Evolutionary conservation across 1,140 invertebrate genomes (phyloP).

Genomic region (Pomacea maculata): DNA sequence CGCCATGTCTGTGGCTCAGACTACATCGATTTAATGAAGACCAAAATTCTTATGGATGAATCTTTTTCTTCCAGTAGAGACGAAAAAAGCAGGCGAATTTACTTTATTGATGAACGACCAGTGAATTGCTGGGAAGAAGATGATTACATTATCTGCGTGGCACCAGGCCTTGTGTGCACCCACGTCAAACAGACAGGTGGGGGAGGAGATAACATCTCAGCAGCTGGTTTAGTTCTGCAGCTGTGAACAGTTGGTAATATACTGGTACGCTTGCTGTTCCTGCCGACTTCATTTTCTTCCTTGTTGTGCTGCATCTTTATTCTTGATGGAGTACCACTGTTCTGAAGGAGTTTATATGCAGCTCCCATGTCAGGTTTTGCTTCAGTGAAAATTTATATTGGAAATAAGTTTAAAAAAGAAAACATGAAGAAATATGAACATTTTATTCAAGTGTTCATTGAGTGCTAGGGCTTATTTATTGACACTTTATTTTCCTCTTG

Average conservation of each 20-base stretch:
- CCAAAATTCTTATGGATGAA: slow-evolving; percentile 82
- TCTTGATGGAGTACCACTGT: no score
- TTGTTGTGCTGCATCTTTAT: no score
- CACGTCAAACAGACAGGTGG: slow-evolving; percentile 84
- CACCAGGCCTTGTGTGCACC: slow-evolving; percentile 86
- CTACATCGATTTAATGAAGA: slow-evolving; percentile 76
- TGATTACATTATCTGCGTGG: slow-evolving; percentile 79
- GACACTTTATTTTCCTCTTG: no score
- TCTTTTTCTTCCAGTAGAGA: slow-evolving; percentile 78
- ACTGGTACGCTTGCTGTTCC: no score
- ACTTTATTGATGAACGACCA: slow-evolving; percentile 66
- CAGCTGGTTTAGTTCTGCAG: slow-evolving; percentile 82
- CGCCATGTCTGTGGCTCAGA: slow-evolving; percentile 84
- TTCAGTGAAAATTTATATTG: no score
- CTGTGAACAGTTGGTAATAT: slow-evolving; percentile 58
- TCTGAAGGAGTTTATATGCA: no score
- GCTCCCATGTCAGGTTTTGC: no score
- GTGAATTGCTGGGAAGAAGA: slow-evolving; percentile 86
- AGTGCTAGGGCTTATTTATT: no score
- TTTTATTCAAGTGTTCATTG: no score
- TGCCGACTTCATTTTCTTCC: no score
- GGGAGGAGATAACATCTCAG: slow-evolving; percentile 89
- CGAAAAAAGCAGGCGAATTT: slow-evolving; percentile 42
- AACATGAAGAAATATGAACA: no score
- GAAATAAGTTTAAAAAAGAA: no score